Base-by-base conservation (phyloP, 2,888 invertebrate species). In the Drosophila kanekoi region DNA sequence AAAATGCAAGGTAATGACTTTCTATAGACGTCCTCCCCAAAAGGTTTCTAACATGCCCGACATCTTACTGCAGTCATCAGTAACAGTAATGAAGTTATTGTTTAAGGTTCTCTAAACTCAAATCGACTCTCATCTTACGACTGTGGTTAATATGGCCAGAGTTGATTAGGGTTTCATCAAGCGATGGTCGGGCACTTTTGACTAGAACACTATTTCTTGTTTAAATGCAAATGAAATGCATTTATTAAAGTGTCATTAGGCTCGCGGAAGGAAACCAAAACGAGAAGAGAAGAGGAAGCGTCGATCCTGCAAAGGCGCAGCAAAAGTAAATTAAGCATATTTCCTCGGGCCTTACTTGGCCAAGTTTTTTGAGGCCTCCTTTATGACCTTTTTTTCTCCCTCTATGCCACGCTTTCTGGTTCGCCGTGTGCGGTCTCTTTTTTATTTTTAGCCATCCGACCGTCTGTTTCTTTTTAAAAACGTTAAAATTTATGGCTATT, bases 401-500 rank as follows among this genome's bases (percentile, higher is more conserved):
- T 35, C 10, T 35, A 8, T 45, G 16, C 35, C 56, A 57, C 8
- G 43, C 14, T 32, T 32, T 18, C n/a, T 37, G 28, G 28, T 28
- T 8, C 28, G 8, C 28, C 8, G 28, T 28, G 28, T 28, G 28
- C 8, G 28, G 28, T 28, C 28, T 8, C 28, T 28, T 16, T 64
- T 35, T 51, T 49, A 57, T 62, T 80, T 63, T 61, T 60, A 45
- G 63, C 56, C 60, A 48, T 57, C 67, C 56, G 54, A 64, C 64
- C 68, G 67, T 63, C 78, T 78, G 82, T 72, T 84, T 72, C 70
- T 82, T 87, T 77, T 72, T 79, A 79, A 77, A 78, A 82, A 72
- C 69, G 74, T 69, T 77, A 23, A 79, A 86, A 86, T 88, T 88
- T 88, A 86, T 88, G 88, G 77, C 83, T 81, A 83, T 88, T 88